Evolutionary conservation across 2,797 vertebrate species (phyloP), one percentile per base, ranked within the genome.

Genomic region (Coilia nasus): DNA sequence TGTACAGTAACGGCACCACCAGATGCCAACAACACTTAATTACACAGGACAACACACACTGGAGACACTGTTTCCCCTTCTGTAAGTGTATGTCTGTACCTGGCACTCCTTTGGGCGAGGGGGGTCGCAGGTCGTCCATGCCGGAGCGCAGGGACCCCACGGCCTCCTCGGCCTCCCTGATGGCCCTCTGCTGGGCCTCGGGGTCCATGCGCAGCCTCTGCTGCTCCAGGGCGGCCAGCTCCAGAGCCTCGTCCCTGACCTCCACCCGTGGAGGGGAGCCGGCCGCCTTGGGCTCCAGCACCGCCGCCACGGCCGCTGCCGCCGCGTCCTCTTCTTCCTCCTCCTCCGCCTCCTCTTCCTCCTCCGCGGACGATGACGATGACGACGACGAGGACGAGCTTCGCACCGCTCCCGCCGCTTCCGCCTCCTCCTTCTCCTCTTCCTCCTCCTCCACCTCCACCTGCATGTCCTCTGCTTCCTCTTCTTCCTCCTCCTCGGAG

Each of bases 401-500:
- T 19, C 17, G 35, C 9, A 21, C 14, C 1, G 94, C 92, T 7
- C 91, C 90, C 50, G 9, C 78, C 12, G 41, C 81, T 0, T 86
- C 91, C 0, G 90, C 89, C 4, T 88, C 92, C 46, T 95, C 95
- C 0, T 90, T 93, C 0, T 93, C 95, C 0, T 88, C 87, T 0
- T 91, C 92, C 0, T 86, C 86, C 0, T 91, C 93, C 0, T 88
- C 91, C 0, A 88, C 88, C 0, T 80, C 85, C 1, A 19, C 62
- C 3, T 88, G 82, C 54, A 81, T 83, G 67, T 90, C 94, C 0
- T 93, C 94, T 0, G 96, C 95, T 0, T 96, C 96, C 0, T 95
- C 96, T 0, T 96, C 96, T 0, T 96, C 96, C 0, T 94, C 94
- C 0, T 97, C 97, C 0, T 96, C 96, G 0, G 97, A 97, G 54